Evolutionary conservation across 2,888 invertebrate species (phyloP).

Genomic region (Hesperia comma): DNA sequence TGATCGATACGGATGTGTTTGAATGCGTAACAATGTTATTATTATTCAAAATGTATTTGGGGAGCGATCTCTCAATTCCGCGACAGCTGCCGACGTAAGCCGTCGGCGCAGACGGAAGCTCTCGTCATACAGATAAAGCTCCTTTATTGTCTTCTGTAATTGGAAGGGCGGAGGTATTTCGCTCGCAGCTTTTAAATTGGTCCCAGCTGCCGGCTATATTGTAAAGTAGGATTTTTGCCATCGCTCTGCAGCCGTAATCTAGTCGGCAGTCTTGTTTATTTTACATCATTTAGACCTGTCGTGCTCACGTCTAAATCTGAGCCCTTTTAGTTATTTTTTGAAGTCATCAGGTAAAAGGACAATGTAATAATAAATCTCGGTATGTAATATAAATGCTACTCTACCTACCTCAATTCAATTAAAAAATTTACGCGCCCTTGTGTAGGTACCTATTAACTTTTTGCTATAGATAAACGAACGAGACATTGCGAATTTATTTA

Average conservation of each 20-base stretch:
- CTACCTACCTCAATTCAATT: not conserved
- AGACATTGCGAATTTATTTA: not conserved
- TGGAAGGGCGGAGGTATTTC: slow-evolving; percentile 74
- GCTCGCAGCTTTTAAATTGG: slow-evolving; percentile 67
- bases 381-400: not conserved
- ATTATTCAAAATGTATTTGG: slow-evolving; percentile 13
- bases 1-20: too few species aligned
- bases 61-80: slow-evolving; percentile 17
- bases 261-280: not conserved
- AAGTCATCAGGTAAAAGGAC: not conserved
- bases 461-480: not conserved
- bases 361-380: not conserved
- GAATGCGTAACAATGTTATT: too few species aligned
- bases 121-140: slow-evolving; percentile 66
- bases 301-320: not conserved
- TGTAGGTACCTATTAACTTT: not conserved
- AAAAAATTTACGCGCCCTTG: not conserved
- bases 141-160: slow-evolving; percentile 79
- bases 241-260: not conserved
- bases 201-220: slow-evolving; percentile 63
- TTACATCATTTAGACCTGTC: not conserved
- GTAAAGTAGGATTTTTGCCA: slow-evolving; percentile 53
- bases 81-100: slow-evolving; percentile 23
- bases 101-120: slow-evolving; percentile 46
- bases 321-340: not conserved